phyloP scores from a whole-genome alignment of 1,140 invertebrate species.

The Drosophila kepulauana region DNA sequence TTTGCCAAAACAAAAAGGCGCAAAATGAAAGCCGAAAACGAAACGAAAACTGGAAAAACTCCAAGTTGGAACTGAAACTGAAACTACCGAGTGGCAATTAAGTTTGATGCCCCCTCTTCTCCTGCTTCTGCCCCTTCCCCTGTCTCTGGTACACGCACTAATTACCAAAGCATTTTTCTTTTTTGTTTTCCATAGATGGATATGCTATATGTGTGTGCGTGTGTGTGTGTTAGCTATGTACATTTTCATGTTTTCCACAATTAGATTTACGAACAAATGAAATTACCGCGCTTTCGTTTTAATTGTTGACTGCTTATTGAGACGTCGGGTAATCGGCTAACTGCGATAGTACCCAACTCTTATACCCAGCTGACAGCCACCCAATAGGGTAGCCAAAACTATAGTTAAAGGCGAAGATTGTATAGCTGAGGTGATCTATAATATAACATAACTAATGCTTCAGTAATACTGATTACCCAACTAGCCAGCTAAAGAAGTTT shows the following conservation, averaged over 20 bases:
- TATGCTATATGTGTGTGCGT: slow-evolving; percentile 2
- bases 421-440: no score
- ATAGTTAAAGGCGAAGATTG: not conserved
- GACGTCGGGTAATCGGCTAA: slow-evolving; percentile 19
- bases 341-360: not conserved
- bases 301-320: slow-evolving; percentile 76
- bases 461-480: not conserved
- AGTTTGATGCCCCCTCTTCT: slow-evolving; percentile 17
- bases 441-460: no score
- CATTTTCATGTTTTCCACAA: slow-evolving; percentile 67
- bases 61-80: slow-evolving; percentile 5
- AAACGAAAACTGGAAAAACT: slow-evolving; percentile 24
- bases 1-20: slow-evolving; percentile 66
- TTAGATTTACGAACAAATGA: slow-evolving; percentile 81
- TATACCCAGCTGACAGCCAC: not conserved
- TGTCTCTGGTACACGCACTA: slow-evolving; percentile 68
- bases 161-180: slow-evolving; percentile 72
- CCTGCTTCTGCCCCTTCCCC: not conserved
- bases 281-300: slow-evolving; percentile 82
- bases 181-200: slow-evolving; percentile 25
- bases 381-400: not conserved
- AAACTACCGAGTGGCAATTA: slow-evolving; percentile 52
- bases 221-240: slow-evolving; percentile 10
- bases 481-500: not conserved
- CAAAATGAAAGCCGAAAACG: slow-evolving; percentile 64